Percentiles rank a stretch among this genome's conserved stretches.
phyloP scores from a whole-genome alignment of 2,113 vertebrate species.

The Corythoichthys haematopterus region DNA sequence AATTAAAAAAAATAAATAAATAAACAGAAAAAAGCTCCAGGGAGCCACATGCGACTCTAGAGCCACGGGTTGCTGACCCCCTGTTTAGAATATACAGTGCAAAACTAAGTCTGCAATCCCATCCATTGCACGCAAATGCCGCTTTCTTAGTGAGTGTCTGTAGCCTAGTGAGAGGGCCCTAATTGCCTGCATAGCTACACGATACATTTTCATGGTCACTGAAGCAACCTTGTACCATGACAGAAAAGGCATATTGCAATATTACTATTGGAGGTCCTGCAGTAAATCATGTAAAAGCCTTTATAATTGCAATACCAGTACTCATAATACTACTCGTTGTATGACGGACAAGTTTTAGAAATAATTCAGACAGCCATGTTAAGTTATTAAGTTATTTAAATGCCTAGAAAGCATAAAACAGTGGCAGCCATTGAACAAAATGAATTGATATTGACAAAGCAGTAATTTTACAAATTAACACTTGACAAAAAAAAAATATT shows the following conservation, averaged over 20 bases:
- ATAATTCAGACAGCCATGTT: not conserved
- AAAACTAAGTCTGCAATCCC: conserved; percentile 6
- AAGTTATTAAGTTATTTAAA: not conserved
- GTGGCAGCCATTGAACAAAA: not conserved
- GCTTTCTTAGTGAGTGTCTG: conserved; percentile 1
- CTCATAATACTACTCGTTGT: not conserved
- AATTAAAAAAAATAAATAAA: too few species aligned
- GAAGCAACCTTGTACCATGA: conserved; percentile 31
- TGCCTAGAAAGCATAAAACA: not conserved
- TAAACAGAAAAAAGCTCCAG: too few species aligned
- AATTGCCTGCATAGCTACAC: conserved; percentile 38
- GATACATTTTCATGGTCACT: conserved; percentile 37
- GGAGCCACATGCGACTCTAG: too few species aligned
- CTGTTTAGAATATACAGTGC: not conserved
- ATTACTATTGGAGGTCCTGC: not conserved
- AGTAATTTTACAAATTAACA: too few species aligned
- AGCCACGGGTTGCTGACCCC: too few species aligned
- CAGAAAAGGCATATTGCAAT: conserved; percentile 1
- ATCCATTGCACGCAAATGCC: conserved; percentile 6
- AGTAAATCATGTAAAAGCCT: not conserved
- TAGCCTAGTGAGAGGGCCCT: conserved; percentile 13
- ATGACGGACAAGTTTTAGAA: not conserved
- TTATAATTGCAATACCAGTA: not conserved
- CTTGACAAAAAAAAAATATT: too few species aligned
- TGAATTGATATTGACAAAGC: too few species aligned